A percentile compares a stretch with the other conserved stretches of the same genome.
Evolutionary conservation across 2,797 vertebrate genomes (phyloP).

Genomic region (Enteromius thamalakanensis): DNA sequence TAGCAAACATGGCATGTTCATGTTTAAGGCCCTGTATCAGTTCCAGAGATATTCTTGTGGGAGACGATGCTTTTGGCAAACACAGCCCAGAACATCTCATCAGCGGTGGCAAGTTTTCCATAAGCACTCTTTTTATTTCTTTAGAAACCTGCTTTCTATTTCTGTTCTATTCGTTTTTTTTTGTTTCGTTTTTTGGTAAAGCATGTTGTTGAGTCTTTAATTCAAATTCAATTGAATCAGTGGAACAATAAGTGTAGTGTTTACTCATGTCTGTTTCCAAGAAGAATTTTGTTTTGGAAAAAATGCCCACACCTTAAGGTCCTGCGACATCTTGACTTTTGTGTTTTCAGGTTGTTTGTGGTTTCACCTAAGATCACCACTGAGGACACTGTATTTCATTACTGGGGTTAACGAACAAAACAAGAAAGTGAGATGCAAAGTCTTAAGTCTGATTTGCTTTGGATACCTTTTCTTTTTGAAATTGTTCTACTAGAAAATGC

Average conservation of each 20-base stretch:
- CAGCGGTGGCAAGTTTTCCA: not conserved
- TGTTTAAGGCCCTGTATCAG: not conserved
- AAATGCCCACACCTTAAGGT: not conserved
- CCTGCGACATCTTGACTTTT: not conserved
- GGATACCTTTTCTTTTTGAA: not conserved
- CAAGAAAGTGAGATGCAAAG: constrained; percentile 20
- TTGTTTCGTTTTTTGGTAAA: not conserved
- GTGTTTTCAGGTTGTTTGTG: constrained; percentile 11
- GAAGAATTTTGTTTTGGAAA: constrained; percentile 3
- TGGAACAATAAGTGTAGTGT: not conserved
- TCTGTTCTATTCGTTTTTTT: not conserved
- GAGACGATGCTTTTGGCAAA: not conserved
- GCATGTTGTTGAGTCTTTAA: not conserved
- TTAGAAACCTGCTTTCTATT: not conserved
- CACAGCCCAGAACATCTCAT: not conserved
- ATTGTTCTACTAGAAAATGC: not conserved
- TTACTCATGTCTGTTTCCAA: not conserved
- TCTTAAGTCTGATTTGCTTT: not conserved
- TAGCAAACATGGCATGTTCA: not conserved
- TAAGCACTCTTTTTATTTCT: not conserved
- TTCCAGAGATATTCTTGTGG: not conserved
- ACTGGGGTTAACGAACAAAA: constrained; percentile 1
- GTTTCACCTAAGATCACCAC: not conserved
- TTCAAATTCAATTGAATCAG: not conserved
- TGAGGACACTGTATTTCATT: constrained; percentile 7